Conservation (phyloP, 2,888 invertebrate genomes). For the Caenorhabditis japonica region DNA sequence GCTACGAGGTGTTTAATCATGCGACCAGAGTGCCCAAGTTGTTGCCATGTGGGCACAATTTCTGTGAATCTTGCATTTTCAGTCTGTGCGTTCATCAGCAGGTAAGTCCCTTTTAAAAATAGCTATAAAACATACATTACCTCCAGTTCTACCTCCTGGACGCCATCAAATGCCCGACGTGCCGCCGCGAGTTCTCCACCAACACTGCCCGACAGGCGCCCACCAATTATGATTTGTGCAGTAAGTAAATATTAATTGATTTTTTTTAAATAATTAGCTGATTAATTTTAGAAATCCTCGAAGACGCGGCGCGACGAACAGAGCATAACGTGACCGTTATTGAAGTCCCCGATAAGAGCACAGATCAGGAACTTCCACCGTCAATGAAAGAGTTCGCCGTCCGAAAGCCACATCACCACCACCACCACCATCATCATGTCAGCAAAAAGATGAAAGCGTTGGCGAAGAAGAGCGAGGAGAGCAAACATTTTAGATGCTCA, state of each 20-base stretch:
- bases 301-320: conserved; percentile 49
- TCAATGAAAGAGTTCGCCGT: conserved; percentile 6
- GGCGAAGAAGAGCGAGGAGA: conserved; percentile 44
- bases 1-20: conserved; percentile 60
- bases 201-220: conserved; percentile 68
- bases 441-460: conserved; percentile 33
- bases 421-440: conserved; percentile 23
- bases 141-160: conserved; percentile 73
- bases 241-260: conserved; percentile 56
- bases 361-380: too few species aligned
- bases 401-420: neutral
- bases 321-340: conserved; percentile 67
- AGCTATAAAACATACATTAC: neutral
- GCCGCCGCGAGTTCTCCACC: conserved; percentile 62
- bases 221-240: conserved; percentile 73
- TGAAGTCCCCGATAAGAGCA: conserved; percentile 50
- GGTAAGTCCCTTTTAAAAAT: conserved; percentile 48
- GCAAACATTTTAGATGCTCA: conserved; percentile 52
- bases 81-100: conserved; percentile 69
- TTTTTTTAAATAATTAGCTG: conserved; percentile 3
- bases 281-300: conserved; percentile 62
- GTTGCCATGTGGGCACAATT: conserved; percentile 75
- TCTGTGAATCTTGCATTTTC: conserved; percentile 71
- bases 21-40: conserved; percentile 64
- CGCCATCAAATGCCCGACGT: conserved; percentile 71